phyloP scores from a whole-genome alignment of 2,888 invertebrate species.

The Celastrina argiolus region DNA sequence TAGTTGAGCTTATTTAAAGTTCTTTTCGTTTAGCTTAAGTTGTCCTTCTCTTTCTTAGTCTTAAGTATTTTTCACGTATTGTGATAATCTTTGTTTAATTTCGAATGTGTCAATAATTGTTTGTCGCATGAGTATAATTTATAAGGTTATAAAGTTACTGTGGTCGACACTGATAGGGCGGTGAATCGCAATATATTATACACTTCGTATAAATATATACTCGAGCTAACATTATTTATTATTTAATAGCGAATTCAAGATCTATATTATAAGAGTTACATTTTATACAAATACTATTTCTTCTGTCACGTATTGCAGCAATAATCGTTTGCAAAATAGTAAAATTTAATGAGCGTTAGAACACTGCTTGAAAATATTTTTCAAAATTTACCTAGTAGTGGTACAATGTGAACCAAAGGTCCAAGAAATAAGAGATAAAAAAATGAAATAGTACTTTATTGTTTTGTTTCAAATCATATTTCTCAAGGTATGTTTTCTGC shows the following conservation, averaged over 20 bases:
- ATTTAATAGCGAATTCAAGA: conserved; percentile 18
- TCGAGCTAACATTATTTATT: conserved; percentile 22
- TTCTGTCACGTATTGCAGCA: not conserved
- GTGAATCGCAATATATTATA: conserved; percentile 6
- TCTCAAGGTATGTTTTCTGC: too few species aligned
- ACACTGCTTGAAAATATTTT: conserved; percentile 8
- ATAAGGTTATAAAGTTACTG: not conserved
- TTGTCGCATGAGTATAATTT: not conserved
- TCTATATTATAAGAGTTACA: conserved; percentile 12
- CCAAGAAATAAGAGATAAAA: not conserved
- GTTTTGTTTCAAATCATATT: too few species aligned
- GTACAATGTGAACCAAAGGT: not conserved
- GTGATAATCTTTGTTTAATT: conserved; percentile 1
- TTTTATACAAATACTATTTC: conserved; percentile 5
- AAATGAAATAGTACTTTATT: not conserved
- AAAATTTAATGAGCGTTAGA: not conserved
- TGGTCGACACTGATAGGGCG: not conserved
- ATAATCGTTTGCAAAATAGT: not conserved
- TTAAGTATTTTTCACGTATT: conserved; percentile 15
- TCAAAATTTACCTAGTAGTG: not conserved
- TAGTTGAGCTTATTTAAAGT: not conserved
- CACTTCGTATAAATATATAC: not conserved
- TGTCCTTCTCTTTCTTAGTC: conserved; percentile 1
- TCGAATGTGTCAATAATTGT: conserved; percentile 4
- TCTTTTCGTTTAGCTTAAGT: conserved; percentile 1